Conservation (phyloP, 2,888 invertebrate genomes). For the Aromia moschata region DNA sequence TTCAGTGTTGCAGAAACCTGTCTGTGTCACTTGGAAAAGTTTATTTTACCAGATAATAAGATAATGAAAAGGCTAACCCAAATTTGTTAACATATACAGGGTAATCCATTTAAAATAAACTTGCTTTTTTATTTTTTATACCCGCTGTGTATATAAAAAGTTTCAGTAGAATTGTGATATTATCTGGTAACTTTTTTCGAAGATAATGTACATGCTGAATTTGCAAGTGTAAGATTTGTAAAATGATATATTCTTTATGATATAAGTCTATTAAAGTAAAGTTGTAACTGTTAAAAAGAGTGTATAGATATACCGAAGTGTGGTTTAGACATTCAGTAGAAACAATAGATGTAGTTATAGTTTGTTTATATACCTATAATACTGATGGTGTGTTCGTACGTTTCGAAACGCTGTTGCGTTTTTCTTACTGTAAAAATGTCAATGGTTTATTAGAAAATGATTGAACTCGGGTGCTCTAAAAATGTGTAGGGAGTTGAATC, state of each 20-base stretch:
- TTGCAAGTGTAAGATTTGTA: background rate
- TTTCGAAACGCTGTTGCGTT: slow-evolving; percentile 28
- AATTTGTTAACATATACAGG: too few relatives aligned
- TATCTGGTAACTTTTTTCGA: background rate
- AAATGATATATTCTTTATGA: slow-evolving; percentile 18
- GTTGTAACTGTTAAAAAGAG: background rate
- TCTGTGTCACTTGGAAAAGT: too few relatives aligned
- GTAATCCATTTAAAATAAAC: too few relatives aligned
- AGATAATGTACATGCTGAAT: background rate
- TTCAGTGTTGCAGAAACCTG: too few relatives aligned
- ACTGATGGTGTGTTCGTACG: slow-evolving; percentile 11
- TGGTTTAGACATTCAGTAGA: slow-evolving; percentile 8
- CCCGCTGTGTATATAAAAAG: background rate
- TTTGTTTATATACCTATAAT: slow-evolving; percentile 38
- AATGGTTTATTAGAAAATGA: slow-evolving; percentile 9
- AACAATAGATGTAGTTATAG: slow-evolving; percentile 1
- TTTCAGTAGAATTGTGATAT: background rate
- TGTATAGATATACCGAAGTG: slow-evolving; percentile 8
- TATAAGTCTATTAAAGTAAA: too few relatives aligned
- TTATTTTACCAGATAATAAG: too few relatives aligned
- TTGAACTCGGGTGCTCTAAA: too few relatives aligned
- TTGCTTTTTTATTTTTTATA: too few relatives aligned
- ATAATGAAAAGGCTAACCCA: too few relatives aligned
- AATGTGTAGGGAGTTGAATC: too few relatives aligned
- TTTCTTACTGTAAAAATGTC: slow-evolving; percentile 21